Percentiles rank a stretch among this genome's conserved stretches.
Conservation (phyloP, 2,888 invertebrate genomes). For the Meiosimyza platycephala region DNA sequence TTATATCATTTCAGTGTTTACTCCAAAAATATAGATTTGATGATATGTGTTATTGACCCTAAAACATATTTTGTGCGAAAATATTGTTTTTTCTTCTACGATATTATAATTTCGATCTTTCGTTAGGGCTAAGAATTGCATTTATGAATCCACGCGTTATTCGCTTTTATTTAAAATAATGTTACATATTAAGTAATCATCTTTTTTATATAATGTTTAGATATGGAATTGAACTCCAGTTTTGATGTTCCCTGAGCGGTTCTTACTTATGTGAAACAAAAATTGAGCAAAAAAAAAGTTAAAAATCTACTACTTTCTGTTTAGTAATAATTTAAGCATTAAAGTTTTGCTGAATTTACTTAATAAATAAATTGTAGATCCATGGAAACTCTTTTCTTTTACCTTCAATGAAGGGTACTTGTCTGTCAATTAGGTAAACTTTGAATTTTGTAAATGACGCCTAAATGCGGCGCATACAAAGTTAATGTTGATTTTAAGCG, state of each 20-base stretch:
- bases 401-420: constrained; percentile 41
- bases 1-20: too few species aligned
- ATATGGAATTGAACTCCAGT: constrained; percentile 62
- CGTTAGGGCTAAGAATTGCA: constrained; percentile 28
- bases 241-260: constrained; percentile 61
- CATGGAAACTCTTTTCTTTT: constrained; percentile 51
- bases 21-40: too few species aligned
- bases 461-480: constrained; percentile 31
- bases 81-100: not conserved
- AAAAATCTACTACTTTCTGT: constrained; percentile 25
- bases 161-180: constrained; percentile 44
- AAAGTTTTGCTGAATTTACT: constrained; percentile 34
- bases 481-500: constrained; percentile 1
- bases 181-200: constrained; percentile 62
- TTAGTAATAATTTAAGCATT: constrained; percentile 31
- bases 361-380: constrained; percentile 42
- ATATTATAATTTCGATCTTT: not conserved
- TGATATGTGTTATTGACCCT: too few species aligned
- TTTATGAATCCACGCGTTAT: constrained; percentile 23
- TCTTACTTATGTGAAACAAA: constrained; percentile 32
- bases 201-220: constrained; percentile 57
- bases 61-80: too few species aligned
- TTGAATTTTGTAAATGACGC: constrained; percentile 29
- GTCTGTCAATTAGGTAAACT: constrained; percentile 25
- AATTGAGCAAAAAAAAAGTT: constrained; percentile 29